Conservation (phyloP, 2,888 invertebrate genomes). For the Lycia hirtaria region DNA sequence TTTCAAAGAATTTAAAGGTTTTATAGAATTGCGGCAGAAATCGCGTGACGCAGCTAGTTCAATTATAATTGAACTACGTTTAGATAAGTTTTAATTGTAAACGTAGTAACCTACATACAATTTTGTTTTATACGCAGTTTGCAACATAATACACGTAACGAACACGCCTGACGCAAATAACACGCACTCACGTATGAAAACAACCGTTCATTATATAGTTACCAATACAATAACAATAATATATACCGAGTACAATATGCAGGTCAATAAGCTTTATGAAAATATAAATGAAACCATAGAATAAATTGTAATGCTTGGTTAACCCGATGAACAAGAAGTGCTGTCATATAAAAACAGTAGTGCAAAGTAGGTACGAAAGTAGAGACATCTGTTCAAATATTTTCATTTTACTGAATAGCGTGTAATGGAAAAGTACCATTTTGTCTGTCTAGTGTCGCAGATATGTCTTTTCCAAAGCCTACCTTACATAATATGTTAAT, state of each 20-base stretch:
- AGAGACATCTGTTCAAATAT: slow-evolving; percentile 32
- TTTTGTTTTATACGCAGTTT: slow-evolving; percentile 4
- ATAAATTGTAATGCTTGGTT: background rate
- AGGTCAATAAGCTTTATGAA: slow-evolving; percentile 14
- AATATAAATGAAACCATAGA: too few relatives aligned
- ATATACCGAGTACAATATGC: background rate
- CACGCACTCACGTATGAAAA: too few relatives aligned
- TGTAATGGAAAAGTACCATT: slow-evolving; percentile 22
- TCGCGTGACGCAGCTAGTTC: too few relatives aligned
- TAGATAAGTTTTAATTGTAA: background rate
- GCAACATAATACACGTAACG: background rate
- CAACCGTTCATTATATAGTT: background rate
- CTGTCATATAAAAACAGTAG: background rate
- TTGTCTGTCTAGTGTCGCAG: background rate
- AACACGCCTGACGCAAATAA: background rate
- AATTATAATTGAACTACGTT: too few relatives aligned
- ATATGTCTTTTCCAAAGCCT: background rate
- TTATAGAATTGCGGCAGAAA: too few relatives aligned
- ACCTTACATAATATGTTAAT: background rate
- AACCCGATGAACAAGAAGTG: background rate
- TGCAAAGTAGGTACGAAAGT: slow-evolving; percentile 11
- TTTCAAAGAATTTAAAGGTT: too few relatives aligned
- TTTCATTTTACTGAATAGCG: slow-evolving; percentile 17
- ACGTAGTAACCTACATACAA: background rate
- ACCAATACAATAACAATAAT: background rate